These are phyloP conservation scores for Drosophila baimaii DNA, from an alignment of 1,140 invertebrate genomes.

Conservation along the genomic window DNA sequence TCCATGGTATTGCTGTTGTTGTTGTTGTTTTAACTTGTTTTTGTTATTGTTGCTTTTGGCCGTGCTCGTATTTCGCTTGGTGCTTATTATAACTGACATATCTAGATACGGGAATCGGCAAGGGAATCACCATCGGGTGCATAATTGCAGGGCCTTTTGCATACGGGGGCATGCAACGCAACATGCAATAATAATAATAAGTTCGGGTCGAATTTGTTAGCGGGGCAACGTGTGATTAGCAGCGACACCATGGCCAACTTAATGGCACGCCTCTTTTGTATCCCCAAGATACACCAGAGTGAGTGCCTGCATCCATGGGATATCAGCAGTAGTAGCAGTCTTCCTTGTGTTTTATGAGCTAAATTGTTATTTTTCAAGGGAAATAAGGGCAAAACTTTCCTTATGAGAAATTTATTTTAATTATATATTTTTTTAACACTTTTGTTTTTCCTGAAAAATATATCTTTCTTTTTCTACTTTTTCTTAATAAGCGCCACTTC, in stretches of 20 bases:
- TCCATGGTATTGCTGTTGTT: constrained; percentile 32
- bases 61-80: constrained; percentile 69
- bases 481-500: constrained; percentile 1
- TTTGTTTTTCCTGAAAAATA: not conserved
- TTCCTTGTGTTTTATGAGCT: not conserved
- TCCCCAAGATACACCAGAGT: constrained; percentile 20
- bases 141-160: constrained; percentile 71
- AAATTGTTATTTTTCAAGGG: not conserved
- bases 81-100: constrained; percentile 79
- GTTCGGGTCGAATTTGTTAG: constrained; percentile 60
- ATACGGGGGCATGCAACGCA: constrained; percentile 36
- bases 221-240: constrained; percentile 62
- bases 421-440: too few relatives aligned
- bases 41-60: constrained; percentile 34
- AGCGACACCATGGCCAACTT: constrained; percentile 65
- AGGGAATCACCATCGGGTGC: constrained; percentile 23
- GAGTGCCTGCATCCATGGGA: constrained; percentile 11
- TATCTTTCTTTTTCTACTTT: not conserved
- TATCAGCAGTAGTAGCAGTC: constrained; percentile 7
- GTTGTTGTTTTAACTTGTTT: constrained; percentile 3
- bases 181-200: constrained; percentile 58
- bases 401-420: not conserved
- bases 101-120: constrained; percentile 59
- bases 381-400: not conserved
- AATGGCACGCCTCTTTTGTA: constrained; percentile 32